A percentile compares a stretch with the other conserved stretches of the same genome.
These are phyloP conservation scores for Prietella phreatophila DNA, from an alignment of 2,113 vertebrate species.

Conservation along the genomic window DNA sequence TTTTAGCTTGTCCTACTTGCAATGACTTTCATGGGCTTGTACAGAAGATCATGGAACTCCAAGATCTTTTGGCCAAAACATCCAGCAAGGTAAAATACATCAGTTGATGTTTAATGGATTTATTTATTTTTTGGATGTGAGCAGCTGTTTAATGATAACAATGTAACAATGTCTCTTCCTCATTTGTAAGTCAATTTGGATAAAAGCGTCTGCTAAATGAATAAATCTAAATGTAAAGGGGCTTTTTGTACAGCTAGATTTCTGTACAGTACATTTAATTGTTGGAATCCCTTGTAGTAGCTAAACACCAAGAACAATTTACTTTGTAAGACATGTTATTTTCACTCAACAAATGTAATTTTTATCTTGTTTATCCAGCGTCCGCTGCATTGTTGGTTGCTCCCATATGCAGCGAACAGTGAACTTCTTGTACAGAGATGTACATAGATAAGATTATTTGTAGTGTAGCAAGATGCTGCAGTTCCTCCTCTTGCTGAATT, in stretches of 20 bases:
- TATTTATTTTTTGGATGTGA: not conserved
- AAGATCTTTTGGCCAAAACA: constrained; percentile 96
- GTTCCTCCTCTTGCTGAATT: not conserved
- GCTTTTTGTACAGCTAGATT: not conserved
- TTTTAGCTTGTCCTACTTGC: constrained; percentile 92
- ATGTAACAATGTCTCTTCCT: no score
- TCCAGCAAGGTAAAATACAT: constrained; percentile 89
- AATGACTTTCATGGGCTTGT: constrained; percentile 98
- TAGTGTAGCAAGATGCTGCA: not conserved
- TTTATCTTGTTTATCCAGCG: not conserved
- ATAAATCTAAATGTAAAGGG: not conserved
- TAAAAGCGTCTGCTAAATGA: no score
- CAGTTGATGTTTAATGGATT: not conserved
- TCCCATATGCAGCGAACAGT: not conserved
- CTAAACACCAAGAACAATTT: not conserved
- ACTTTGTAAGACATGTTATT: not conserved
- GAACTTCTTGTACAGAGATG: not conserved
- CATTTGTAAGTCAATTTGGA: no score
- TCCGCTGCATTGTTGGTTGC: not conserved
- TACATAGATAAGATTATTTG: not conserved
- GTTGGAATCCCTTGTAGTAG: not conserved
- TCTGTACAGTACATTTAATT: not conserved
- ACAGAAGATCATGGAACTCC: constrained; percentile 99
- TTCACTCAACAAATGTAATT: not conserved
- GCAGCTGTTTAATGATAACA: not conserved